Percentiles rank a stretch among this genome's conserved stretches.
Evolutionary conservation across 37 sponge, comb jelly and placozoan species (phyloP).

Genomic region (Cliona cf. orientalis): DNA sequence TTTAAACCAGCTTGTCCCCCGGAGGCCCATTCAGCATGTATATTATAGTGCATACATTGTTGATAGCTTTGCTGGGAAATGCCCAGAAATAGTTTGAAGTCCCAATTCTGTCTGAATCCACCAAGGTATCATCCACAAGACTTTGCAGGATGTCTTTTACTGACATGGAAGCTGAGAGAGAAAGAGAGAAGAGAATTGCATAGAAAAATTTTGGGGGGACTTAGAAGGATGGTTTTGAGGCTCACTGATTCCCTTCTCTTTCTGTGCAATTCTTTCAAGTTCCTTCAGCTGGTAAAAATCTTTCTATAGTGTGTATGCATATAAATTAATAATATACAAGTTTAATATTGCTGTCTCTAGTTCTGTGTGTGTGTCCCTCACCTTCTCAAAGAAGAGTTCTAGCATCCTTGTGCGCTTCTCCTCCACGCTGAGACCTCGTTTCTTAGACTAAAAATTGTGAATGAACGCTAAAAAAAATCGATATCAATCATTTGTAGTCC

Average conservation of each 20-base stretch:
- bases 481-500: too few relatives aligned
- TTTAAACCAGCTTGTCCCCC: too few relatives aligned
- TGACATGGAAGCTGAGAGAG: constrained; percentile 80
- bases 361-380: not conserved
- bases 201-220: not conserved
- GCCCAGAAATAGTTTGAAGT: constrained; percentile 99
- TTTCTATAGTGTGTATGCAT: constrained; percentile 54
- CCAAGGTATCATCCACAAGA: constrained; percentile 92
- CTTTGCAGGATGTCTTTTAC: constrained; percentile 96
- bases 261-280: constrained; percentile 92
- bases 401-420: constrained; percentile 91
- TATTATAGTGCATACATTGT: constrained; percentile 50
- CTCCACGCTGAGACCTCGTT: constrained; percentile 89
- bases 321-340: not conserved
- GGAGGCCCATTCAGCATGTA: too few relatives aligned
- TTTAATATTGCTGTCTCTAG: not conserved
- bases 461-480: too few relatives aligned
- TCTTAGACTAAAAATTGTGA: constrained; percentile 71
- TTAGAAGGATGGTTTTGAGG: not conserved
- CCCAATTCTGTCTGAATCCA: constrained; percentile 92
- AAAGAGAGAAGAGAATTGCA: not conserved
- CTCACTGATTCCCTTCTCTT: constrained; percentile 97
- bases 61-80: constrained; percentile 87
- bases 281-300: constrained; percentile 96
- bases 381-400: constrained; percentile 93